Conservation (phyloP, 2,888 invertebrate genomes). For the Aethes cnicana region DNA sequence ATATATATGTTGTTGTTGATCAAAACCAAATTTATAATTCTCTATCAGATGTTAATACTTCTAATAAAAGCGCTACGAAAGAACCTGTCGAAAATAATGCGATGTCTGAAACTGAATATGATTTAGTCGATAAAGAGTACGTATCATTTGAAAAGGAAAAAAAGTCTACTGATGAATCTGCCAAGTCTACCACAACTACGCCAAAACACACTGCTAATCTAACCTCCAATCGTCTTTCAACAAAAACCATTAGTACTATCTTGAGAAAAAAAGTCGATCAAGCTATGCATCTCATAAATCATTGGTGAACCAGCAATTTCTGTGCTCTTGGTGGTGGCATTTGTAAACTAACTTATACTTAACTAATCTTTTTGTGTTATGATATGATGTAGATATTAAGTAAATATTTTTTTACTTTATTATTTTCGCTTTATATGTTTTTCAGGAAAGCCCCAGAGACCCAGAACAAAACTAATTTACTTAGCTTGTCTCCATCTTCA, state of each 20-base stretch:
- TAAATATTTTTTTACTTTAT: constrained; percentile 37
- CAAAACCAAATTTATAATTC: constrained; percentile 12
- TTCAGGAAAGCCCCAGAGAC: constrained; percentile 78
- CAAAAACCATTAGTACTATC: too few species aligned
- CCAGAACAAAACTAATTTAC: constrained; percentile 74
- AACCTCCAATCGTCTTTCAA: constrained; percentile 17
- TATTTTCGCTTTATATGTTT: constrained; percentile 77
- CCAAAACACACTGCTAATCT: constrained; percentile 4
- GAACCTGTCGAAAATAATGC: not conserved
- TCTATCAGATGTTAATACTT: constrained; percentile 4
- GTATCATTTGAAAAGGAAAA: constrained; percentile 35
- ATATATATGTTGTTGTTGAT: constrained; percentile 37
- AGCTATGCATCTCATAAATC: constrained; percentile 49
- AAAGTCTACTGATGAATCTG: too few species aligned
- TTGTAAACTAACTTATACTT: constrained; percentile 37
- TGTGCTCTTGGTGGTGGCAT: constrained; percentile 46
- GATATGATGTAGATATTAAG: constrained; percentile 39
- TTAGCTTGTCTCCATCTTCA: constrained; percentile 73
- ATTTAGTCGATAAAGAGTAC: constrained; percentile 31
- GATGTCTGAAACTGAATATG: constrained; percentile 7
- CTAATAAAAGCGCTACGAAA: not conserved
- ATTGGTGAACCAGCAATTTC: constrained; percentile 43
- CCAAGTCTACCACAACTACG: too few species aligned
- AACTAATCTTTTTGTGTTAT: constrained; percentile 35
- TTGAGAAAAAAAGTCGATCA: constrained; percentile 56